Evolutionary conservation across 2,797 vertebrate genomes (phyloP).

Genomic region (Manis pentadactyla): DNA sequence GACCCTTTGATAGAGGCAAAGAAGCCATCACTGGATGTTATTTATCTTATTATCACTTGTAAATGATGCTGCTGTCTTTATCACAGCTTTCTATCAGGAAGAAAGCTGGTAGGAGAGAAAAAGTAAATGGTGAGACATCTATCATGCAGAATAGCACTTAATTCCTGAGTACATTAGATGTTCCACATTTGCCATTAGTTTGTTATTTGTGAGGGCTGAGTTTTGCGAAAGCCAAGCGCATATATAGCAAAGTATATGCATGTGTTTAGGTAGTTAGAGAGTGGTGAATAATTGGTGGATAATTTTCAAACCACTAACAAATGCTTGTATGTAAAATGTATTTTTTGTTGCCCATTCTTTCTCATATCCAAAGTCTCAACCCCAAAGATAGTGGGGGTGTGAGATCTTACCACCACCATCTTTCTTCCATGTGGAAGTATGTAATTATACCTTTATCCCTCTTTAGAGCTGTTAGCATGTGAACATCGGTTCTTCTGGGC

Average conservation of each 20-base stretch:
- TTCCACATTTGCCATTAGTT: not conserved
- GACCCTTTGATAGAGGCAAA: not conserved
- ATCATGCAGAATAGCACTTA: not conserved
- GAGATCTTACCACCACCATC: not conserved
- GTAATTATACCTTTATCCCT: not conserved
- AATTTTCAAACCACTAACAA: not conserved
- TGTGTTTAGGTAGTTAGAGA: not conserved
- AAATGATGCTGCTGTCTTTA: not conserved
- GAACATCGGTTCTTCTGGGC: not conserved
- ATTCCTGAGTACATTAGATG: not conserved
- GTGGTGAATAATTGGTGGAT: not conserved
- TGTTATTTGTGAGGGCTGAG: not conserved
- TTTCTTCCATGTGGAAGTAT: not conserved
- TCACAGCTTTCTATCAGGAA: not conserved
- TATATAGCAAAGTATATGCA: not conserved
- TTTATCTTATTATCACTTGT: slow-evolving; percentile 6
- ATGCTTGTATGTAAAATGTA: not conserved
- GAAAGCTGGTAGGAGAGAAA: not conserved
- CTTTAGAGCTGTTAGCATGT: not conserved
- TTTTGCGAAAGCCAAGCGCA: not conserved
- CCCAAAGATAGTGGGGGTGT: not conserved
- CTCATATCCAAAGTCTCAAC: not conserved
- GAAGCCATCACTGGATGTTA: not conserved
- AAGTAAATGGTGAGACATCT: not conserved
- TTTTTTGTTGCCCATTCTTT: slow-evolving; percentile 16